Evolutionary conservation across 2,888 invertebrate genomes (phyloP).

Genomic region (Lamellibrachia satsuma): DNA sequence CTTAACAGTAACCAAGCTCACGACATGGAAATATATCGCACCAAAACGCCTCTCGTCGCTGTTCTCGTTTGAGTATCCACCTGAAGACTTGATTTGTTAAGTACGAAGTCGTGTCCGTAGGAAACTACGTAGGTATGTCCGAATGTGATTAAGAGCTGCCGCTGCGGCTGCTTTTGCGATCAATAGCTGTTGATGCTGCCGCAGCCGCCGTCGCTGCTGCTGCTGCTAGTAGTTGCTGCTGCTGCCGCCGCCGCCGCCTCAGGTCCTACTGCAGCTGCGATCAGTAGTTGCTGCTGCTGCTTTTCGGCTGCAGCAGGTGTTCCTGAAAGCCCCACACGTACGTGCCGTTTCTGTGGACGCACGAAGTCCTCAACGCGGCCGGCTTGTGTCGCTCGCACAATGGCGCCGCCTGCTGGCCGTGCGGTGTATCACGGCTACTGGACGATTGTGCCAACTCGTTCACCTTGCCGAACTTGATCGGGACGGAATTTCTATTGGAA

Average conservation of each 20-base stretch:
- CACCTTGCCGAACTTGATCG: not conserved
- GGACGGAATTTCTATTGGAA: not conserved
- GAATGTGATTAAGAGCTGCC: not conserved
- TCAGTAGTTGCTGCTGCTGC: slow-evolving; percentile 6
- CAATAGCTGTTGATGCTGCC: too few species aligned
- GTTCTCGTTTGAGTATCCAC: not conserved
- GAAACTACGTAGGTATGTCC: not conserved
- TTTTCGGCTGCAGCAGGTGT: not conserved
- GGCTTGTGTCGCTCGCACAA: not conserved
- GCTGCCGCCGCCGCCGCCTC: not conserved
- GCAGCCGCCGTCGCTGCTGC: too few species aligned
- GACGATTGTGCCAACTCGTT: not conserved
- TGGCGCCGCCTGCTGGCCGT: not conserved
- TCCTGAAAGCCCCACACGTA: not conserved
- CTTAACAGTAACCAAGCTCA: not conserved
- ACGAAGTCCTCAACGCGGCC: not conserved
- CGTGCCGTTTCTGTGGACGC: not conserved
- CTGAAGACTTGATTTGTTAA: not conserved
- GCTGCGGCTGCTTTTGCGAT: not conserved
- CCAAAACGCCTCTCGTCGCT: not conserved
- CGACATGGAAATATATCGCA: not conserved
- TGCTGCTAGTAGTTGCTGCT: too few species aligned
- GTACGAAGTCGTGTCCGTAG: not conserved
- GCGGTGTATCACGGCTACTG: slow-evolving; percentile 5
- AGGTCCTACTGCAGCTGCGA: not conserved